A percentile compares a stretch with the other conserved stretches of the same genome.
Evolutionary conservation across 1,140 invertebrate genomes (phyloP).

Genomic region (Solen grandis): DNA sequence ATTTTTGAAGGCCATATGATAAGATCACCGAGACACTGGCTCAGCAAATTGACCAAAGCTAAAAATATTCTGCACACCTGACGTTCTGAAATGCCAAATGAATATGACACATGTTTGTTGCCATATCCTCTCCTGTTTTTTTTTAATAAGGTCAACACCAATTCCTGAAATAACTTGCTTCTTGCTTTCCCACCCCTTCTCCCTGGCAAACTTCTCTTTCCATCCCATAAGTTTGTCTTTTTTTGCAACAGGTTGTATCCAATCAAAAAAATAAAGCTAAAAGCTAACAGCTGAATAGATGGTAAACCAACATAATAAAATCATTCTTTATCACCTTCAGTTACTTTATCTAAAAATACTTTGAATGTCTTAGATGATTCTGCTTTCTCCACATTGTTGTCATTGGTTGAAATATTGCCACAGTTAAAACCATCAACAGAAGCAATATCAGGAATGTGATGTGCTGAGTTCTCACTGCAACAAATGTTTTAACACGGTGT

Average conservation of each 20-base stretch:
- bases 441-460: no score
- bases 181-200: constrained; percentile 14
- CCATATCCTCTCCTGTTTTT: constrained; percentile 20
- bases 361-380: no score
- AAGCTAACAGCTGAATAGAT: constrained; percentile 1
- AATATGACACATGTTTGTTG: constrained; percentile 8
- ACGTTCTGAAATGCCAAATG: constrained; percentile 18
- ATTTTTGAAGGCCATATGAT: constrained; percentile 21
- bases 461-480: no score
- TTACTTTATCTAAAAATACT: constrained; percentile 4
- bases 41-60: constrained; percentile 25
- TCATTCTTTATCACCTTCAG: constrained; percentile 14
- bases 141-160: constrained; percentile 17
- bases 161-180: constrained; percentile 22
- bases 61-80: constrained; percentile 20
- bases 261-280: constrained; percentile 17
- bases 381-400: no score
- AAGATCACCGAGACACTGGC: constrained; percentile 7
- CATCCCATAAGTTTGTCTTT: constrained; percentile 21
- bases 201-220: constrained; percentile 12
- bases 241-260: constrained; percentile 9
- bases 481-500: no score
- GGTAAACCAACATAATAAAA: constrained; percentile 29
- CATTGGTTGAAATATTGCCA: no score
- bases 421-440: no score